Base-by-base conservation (phyloP, 2,888 invertebrate genomes). In the Neoitamus cyanurus region DNA sequence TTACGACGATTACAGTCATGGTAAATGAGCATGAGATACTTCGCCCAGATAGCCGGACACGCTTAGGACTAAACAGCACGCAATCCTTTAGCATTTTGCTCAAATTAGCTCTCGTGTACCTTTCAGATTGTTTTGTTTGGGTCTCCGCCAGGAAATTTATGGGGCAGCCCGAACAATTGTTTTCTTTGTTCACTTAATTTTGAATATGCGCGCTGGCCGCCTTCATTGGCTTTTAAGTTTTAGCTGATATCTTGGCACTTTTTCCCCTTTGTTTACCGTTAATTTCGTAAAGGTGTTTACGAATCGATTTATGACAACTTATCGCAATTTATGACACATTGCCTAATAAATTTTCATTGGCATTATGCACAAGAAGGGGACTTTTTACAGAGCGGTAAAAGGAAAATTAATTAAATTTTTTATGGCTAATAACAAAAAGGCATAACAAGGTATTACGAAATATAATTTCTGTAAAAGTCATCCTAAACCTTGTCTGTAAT, bases 11-110 rank as follows among this genome's bases (percentile, higher is more conserved):
- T 58, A 58, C 9, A 48, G 78, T 80, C 58, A 80, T 80, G 78
- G 78, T 58, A 31, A 58, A 31, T 80, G 78, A 80, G 58, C 78
- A 80, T 80, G 58, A 80, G 78, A 80, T 80, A 58, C 78, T 11
- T 34, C 1, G 30, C 25, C 58, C 9, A 58, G 58, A 58, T 58
- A 58, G 9, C 58, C 20, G 25, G 58, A 58, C 58, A 58, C 58
- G 58, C 58, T 58, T 58, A 58, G 58, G 58, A 58, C 58, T 58
- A 58, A 25, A 20, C 31, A n/a, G 37, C 78, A 80, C 78, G 78
- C 78, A 80, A 80, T 31, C 20, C 31, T 31, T 34, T 20, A 36
- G 13, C 37, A 9, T 58, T 58, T 58, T 58, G 58, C 58, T 58
- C 58, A 58, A 58, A 58, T 58, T 58, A 58, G 58, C 58, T 20